phyloP scores from a whole-genome alignment of 2,113 vertebrate species.

The Pongo pygmaeus region DNA sequence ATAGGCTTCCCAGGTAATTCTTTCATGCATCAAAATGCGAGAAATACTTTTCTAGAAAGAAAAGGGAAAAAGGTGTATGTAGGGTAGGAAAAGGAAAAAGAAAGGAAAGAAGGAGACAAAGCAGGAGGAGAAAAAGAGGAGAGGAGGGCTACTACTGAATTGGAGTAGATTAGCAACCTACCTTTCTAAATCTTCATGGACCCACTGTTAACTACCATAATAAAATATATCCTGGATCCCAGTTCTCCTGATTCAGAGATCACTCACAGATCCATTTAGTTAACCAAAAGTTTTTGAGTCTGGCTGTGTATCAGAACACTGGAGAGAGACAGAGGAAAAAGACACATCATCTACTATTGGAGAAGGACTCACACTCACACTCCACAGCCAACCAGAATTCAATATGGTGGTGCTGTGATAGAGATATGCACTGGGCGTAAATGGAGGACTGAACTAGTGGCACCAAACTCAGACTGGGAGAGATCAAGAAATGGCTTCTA shows the following conservation, averaged over 20 bases:
- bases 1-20: neutral
- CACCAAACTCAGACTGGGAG: neutral
- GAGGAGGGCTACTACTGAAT: neutral
- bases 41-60: neutral
- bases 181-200: neutral
- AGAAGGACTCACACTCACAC: neutral
- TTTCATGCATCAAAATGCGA: neutral
- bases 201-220: neutral
- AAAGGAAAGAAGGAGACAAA: neutral
- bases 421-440: rapidly evolving
- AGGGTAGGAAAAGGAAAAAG: neutral
- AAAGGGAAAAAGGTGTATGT: neutral
- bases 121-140: neutral
- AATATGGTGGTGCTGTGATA: neutral
- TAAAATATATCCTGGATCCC: neutral
- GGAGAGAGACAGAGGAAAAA: neutral
- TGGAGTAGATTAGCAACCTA: neutral
- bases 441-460: neutral
- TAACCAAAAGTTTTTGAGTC: neutral
- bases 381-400: neutral
- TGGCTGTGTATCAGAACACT: neutral
- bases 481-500: neutral
- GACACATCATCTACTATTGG: neutral
- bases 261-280: neutral
- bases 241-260: neutral